Base-by-base conservation (phyloP, 2,113 vertebrate genomes). In the Puntigrus tetrazona region DNA sequence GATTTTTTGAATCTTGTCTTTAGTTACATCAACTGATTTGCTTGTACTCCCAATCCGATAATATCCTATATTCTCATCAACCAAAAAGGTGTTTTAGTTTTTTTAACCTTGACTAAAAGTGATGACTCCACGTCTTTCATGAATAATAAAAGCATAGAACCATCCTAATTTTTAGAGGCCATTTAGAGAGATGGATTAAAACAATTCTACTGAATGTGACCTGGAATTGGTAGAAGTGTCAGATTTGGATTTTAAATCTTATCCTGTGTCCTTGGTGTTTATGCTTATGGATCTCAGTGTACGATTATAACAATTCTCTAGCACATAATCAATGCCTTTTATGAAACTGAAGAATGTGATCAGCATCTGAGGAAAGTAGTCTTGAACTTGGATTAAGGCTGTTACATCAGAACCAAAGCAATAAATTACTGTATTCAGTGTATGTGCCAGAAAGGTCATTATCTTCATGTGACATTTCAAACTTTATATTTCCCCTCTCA, bases 261-360 rank as follows among this genome's bases (percentile, higher is more conserved):
- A 87, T 81, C n/a, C 70, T 52, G 36, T 82, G 67, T 85, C 84
- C 85, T 84, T 67, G 29, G 34, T 27, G 61, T 43, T 81, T 70
- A 88, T 75, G 85, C 79, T 67, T 65, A 84, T 76, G 70, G 43
- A 76, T 84, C 77, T 84, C 22, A 59, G 69, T 61, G 70, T 50
- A 67, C 70, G 52, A 11, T 80, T 77, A 57, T 38, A 38, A n/a
- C 81, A 75, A 72, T 81, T 74, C 87, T 78, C 29, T 65, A 25
- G 27, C 83, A 82, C 31, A 77, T 79, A 41, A 79, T 87, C 78
- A 85, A 85, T 82, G 65, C 25, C 7, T 27, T 82, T 85, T 87
- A 85, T 82, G 18, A 34, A 83, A n/a, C n/a, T n/a, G 52, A 73
- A 77, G 70, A 18, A 78, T 70, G 84, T 69, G 14, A 50, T 65